Percentiles rank a stretch among this genome's conserved stretches.
Conservation (phyloP, 1,140 invertebrate genomes). For the Apis florea region DNA sequence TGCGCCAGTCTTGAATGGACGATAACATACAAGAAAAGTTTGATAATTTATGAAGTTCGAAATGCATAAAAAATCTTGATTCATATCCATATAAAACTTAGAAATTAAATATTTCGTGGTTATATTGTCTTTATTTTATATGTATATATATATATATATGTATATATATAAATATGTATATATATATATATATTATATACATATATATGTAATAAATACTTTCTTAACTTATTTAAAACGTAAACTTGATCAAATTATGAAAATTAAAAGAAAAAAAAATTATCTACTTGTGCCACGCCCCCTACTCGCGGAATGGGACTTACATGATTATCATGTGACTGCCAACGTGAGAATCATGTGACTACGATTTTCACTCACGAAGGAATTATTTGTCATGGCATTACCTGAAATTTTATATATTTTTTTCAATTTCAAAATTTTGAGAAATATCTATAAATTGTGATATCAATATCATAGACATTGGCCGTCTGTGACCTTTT, state of each 20-base stretch:
- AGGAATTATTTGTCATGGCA: conserved; percentile 21
- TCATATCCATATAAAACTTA: conserved; percentile 56
- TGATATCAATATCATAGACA: not conserved
- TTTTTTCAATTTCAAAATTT: not conserved
- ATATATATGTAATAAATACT: not conserved
- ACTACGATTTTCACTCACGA: conserved; percentile 62
- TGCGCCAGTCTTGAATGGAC: conserved; percentile 61
- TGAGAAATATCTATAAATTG: not conserved
- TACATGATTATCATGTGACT: conserved; percentile 77
- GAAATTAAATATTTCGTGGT: not conserved
- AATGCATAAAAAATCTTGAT: conserved; percentile 57
- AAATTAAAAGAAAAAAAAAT: conserved; percentile 13
- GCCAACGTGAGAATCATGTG: conserved; percentile 77
- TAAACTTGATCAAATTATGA: not conserved
- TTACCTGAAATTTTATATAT: not conserved
- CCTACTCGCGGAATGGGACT: conserved; percentile 68
- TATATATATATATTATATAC: not conserved
- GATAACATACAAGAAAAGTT: conserved; percentile 40
- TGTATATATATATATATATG: too few species aligned
- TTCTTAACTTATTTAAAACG: too few species aligned
- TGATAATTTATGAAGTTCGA: conserved; percentile 19
- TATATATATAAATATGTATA: not conserved
- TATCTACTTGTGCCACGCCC: conserved; percentile 55
- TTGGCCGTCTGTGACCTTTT: conserved; percentile 14
- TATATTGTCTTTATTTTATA: too few species aligned